Evolutionary conservation across 1,140 invertebrate species (phyloP), one percentile per base, ranked within the genome.

Genomic region (Anoplophora glabripennis): DNA sequence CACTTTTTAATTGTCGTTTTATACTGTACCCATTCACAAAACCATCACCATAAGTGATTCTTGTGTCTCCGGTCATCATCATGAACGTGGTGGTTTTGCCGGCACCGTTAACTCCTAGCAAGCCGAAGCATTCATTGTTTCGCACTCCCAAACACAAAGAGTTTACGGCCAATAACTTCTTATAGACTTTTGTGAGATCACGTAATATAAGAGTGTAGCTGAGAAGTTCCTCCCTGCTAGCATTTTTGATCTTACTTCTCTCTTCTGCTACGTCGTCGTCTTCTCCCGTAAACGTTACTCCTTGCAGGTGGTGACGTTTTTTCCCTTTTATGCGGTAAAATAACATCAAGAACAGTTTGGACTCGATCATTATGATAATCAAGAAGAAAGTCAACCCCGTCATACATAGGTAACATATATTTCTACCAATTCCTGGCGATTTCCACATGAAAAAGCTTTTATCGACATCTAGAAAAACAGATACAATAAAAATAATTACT

Each of bases 31-130:
- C 68, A 28, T 68, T 60, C 1, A 54, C 61, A 67, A 67, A 75
- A 8, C 66, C 72, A 53, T 74, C 65, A 10, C 74, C 74, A 18
- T 65, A 62, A 0, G 72, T 63, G 5, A 85, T 83, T 15, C 70
- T 75, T n/a, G 85, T 78, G 71, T 92, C 89, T 11, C 94, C 94
- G 1, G 93, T 95, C 55, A 94, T 75, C 89, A 94, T 93, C 74
- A 89, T 89, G 71, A 95, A 95, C 0, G 89, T 92, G 3, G 89
- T 89, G 1, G 92, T 93, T 78, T 93, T 89, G 49, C 81, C 81
- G 33, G 74, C 74, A 14, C 91, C 92, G 75, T 94, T 94, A 3
- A 91, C 83, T 8, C 94, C 94, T 21, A 98, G 78, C 35, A 98
- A 76, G 1, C 94, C 94, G 75, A 96, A 96, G 71, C 93, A 96